A percentile compares a stretch with the other conserved stretches of the same genome.
These are phyloP conservation scores for Jacana jacana DNA, from an alignment of 2,113 vertebrate genomes.

Conservation along the genomic window DNA sequence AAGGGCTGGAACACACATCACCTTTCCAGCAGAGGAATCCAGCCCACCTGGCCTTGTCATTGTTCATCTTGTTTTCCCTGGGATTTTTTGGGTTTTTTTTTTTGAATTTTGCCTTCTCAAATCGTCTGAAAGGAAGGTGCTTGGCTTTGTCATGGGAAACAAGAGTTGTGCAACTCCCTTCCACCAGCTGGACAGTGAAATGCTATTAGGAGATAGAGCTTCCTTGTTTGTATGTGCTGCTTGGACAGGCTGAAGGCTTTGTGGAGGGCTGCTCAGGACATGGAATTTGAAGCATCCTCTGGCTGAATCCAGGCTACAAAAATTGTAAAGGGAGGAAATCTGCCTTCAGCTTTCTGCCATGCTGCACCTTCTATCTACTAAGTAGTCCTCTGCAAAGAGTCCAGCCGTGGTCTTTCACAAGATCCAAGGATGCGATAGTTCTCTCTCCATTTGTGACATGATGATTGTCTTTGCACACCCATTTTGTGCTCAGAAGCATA, in stretches of 20 bases:
- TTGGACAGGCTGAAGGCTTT: neutral
- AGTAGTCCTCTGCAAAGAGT: no score
- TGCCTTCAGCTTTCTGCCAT: neutral
- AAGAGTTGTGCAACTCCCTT: neutral
- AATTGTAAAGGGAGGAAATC: neutral
- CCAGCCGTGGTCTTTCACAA: neutral
- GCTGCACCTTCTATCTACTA: neutral
- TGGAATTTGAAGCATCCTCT: neutral
- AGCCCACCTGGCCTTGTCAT: neutral
- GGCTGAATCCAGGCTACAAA: neutral
- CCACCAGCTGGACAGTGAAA: neutral
- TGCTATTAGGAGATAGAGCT: neutral
- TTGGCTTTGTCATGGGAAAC: neutral
- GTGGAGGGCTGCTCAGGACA: neutral
- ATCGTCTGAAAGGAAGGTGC: neutral
- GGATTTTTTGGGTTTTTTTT: neutral
- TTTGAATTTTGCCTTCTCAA: neutral
- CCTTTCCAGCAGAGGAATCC: neutral
- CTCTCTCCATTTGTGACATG: accelerated
- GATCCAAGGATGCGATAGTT: no score
- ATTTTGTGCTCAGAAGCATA: accelerated
- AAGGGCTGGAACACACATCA: neutral
- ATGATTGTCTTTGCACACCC: accelerated
- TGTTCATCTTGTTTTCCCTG: neutral
- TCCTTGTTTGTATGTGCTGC: accelerated